These are phyloP conservation scores for Rhipidura dahli DNA, from an alignment of 2,113 vertebrate genomes.

Conservation along the genomic window DNA sequence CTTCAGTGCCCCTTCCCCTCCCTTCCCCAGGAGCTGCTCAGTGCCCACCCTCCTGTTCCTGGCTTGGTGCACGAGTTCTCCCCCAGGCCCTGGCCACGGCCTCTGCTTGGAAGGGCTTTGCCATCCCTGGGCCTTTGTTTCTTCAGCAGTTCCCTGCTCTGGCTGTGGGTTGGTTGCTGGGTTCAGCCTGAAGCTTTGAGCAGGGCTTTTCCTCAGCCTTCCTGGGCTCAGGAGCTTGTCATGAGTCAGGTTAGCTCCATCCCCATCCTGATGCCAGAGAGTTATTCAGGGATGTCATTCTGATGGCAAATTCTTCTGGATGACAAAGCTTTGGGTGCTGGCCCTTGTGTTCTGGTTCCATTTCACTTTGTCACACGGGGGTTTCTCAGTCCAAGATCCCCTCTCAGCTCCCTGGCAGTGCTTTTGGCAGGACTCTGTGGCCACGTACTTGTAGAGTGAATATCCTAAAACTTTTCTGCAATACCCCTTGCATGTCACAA, in stretches of 20 bases:
- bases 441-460: rapidly evolving
- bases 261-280: not conserved
- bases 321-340: not conserved
- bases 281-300: not conserved
- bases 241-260: not conserved
- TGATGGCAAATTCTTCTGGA: not conserved
- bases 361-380: not conserved
- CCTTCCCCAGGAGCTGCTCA: not conserved
- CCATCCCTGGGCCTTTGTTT: not conserved
- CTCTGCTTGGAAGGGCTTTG: not conserved
- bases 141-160: not conserved
- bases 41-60: not conserved
- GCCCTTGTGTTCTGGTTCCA: not conserved
- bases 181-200: not conserved
- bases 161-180: not conserved
- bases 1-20: not conserved
- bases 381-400: not conserved
- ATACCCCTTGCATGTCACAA: not conserved
- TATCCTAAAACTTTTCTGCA: not conserved
- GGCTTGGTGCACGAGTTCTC: not conserved
- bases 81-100: not conserved
- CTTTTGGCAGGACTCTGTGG: not conserved
- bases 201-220: not conserved
- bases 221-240: not conserved
- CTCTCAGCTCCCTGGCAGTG: not conserved